Percentiles rank a stretch among this genome's conserved stretches.
phyloP scores from a whole-genome alignment of 1,140 invertebrate species.

The Himalopsyche phryganea region DNA sequence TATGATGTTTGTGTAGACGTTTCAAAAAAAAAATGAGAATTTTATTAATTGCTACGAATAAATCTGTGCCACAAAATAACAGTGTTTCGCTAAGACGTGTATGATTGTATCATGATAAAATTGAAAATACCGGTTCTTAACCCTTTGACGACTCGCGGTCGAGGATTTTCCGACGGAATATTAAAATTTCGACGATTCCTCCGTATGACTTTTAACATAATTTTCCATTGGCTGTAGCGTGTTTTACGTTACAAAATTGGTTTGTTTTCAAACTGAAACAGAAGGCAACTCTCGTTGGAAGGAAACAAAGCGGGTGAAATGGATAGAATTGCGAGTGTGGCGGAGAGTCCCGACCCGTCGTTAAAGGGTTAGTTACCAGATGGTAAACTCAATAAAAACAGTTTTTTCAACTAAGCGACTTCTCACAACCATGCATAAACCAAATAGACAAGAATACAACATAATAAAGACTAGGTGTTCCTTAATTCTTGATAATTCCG shows the following conservation, averaged over 20 bases:
- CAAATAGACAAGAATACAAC: slow-evolving; percentile 8
- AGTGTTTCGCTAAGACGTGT: too few species aligned
- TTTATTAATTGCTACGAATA: too few species aligned
- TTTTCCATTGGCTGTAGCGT: too few species aligned
- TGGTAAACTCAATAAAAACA: slow-evolving; percentile 31
- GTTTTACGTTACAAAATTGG: slow-evolving; percentile 4
- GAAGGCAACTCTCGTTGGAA: slow-evolving; percentile 18
- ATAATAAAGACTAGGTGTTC: background rate
- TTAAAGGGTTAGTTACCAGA: slow-evolving; percentile 35
- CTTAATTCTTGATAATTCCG: background rate
- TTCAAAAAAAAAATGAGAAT: too few species aligned
- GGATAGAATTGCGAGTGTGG: slow-evolving; percentile 12
- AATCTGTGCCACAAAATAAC: too few species aligned
- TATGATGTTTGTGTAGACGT: too few species aligned
- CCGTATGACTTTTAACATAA: background rate
- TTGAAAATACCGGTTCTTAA: slow-evolving; percentile 13
- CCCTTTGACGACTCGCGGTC: slow-evolving; percentile 28
- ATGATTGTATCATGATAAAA: too few species aligned
- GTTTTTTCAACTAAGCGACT: slow-evolving; percentile 27
- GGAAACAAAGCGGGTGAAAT: slow-evolving; percentile 23
- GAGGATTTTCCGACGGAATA: slow-evolving; percentile 13
- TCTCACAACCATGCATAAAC: slow-evolving; percentile 29
- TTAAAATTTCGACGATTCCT: background rate
- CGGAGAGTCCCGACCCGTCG: slow-evolving; percentile 31
- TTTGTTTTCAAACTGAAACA: slow-evolving; percentile 28